Evolutionary conservation across 2,113 vertebrate genomes (phyloP), one percentile per base, ranked within the genome.

Genomic region (Percopsis transmontana): DNA sequence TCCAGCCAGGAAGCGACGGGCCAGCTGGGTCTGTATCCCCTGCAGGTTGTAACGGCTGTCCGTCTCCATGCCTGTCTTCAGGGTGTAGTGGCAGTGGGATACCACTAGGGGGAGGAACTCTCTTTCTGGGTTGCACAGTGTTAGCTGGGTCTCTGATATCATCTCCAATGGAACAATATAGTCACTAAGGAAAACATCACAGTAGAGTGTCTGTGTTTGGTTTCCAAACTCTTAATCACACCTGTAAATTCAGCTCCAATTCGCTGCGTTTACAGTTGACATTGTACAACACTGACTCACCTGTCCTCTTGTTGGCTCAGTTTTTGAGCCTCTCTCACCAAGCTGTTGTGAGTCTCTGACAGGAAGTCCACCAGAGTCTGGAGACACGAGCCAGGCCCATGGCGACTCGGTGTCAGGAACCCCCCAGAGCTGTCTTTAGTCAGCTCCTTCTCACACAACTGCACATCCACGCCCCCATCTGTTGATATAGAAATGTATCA

Each of bases 21-120:
- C 47, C 51, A 93, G 81, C 38, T 93, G 84, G 3, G 70, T 85
- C 15, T 92, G 83, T 41, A 91, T 83, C 3, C 59, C 82, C 8
- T 0, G 58, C 66, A 91, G 76, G n/a, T 93, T 72, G 21, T 85
- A 91, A 66, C 41, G 82, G 10, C 58, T 76, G 73, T 55, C 64
- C 0, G 84, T 91, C 79, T 90, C 84, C 0, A 85, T 79, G 2
- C 90, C 90, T 67, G 80, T 90, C 77, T 76, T 75, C 62, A 93
- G 44, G 0, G 85, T 89, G 84, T 93, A 92, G 33, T 91, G 89
- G 61, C 92, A 90, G 80, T 91, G 83, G 1, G 89, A 62, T n/a
- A 92, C 60, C 60, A 92, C 86, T 41, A 93, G 76, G 15, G 92
- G 91, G 2, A 93, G 84, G 73, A 93, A 80, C 64, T 92, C 86